Evolutionary conservation across 2,888 invertebrate genomes (phyloP), one percentile per base, ranked within the genome.

Genomic region (Proisotoma minuta): DNA sequence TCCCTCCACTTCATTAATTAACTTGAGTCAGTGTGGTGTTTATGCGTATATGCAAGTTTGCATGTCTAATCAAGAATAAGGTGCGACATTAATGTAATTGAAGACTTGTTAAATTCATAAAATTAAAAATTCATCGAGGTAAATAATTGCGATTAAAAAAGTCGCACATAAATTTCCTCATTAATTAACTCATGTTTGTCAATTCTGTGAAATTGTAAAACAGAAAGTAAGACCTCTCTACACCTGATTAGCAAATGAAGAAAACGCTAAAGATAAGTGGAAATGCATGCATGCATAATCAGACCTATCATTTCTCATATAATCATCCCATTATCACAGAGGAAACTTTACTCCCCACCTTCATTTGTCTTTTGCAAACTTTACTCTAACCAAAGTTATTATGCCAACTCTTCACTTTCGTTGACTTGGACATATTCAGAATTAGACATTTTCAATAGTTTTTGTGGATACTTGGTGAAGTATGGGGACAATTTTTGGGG

Each of bases 271-370:
- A 52, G 53, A 29, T 54, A 54, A 54, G 53, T 54, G 22, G 53
- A 54, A 54, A 54, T 54, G 53, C 53, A 54, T 54, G 53, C 53
- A 29, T 34, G 29, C 39, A 54, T 54, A 54, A 54, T 34, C 39
- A 54, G 39, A 10, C 39, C 39, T 39, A 54, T 39, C 53, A 52
- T 43, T 43, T 43, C n/a, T n/a, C 43, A 43, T 43, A 43, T 43
- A 18, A 43, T 43, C 43, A 43, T 43, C 5, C 20, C 43, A 43
- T 43, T 43, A 43, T 43, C 43, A 43, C 43, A 43, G 18, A 20
- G 43, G 43, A 43, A 43, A 43, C 43, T 43, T 50, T 50, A 20
- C 53, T 54, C 53, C 53, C 39, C 22, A n/a, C 39, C 10, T 54
- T 34, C 18, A 34, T 34, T 34, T 34, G 8, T 34, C 34, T 34